A percentile compares a stretch with the other conserved stretches of the same genome.
These are phyloP conservation scores for Nezara viridula DNA, from an alignment of 2,888 invertebrate species.

Conservation along the genomic window DNA sequence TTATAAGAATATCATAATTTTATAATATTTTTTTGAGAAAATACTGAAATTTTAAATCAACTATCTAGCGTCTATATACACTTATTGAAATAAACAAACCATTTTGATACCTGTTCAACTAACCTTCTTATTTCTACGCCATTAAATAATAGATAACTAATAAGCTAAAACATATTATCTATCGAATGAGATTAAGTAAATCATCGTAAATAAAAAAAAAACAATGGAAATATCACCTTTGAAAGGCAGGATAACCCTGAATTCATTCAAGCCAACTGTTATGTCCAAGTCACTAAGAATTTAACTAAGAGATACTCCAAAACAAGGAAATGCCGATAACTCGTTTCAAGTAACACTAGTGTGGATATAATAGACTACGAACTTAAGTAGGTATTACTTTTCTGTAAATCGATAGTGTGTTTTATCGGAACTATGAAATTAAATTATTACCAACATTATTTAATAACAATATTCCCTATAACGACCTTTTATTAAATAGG, in stretches of 20 bases:
- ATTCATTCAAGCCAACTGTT: not conserved
- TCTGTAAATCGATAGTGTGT: not conserved
- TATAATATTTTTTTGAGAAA: too few relatives aligned
- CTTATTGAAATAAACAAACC: not conserved
- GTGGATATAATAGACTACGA: not conserved
- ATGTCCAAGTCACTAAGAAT: not conserved
- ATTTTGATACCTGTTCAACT: not conserved
- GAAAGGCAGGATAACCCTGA: not conserved
- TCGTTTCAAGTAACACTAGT: not conserved
- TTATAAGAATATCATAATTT: too few relatives aligned
- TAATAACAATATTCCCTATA: not conserved
- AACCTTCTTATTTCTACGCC: conserved; percentile 9
- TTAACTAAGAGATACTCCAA: not conserved
- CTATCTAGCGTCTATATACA: not conserved
- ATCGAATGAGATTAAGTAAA: not conserved
- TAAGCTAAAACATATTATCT: not conserved
- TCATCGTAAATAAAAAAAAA: not conserved
- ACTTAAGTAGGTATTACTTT: not conserved
- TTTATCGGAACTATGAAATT: not conserved
- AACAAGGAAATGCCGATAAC: conserved; percentile 10
- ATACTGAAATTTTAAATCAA: not conserved
- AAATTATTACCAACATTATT: not conserved
- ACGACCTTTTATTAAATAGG: not conserved
- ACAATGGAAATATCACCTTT: not conserved
- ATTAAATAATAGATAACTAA: not conserved